Evolutionary conservation across 1,140 invertebrate genomes (phyloP).

Genomic region (Monomorium pharaonis): DNA sequence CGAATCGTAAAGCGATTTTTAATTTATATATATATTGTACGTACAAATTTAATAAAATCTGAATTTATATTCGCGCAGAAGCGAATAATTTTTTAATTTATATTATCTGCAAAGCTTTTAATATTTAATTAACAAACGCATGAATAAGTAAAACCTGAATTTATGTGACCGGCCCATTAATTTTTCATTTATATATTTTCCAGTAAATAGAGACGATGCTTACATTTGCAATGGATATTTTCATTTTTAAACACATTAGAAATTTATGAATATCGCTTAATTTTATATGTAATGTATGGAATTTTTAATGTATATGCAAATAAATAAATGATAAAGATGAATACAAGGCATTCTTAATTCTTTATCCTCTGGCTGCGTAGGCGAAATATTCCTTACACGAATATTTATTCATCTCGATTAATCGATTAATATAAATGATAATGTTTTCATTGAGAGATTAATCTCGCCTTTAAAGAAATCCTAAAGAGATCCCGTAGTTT

Average conservation of each 20-base stretch:
- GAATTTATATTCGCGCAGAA: constrained; percentile 52
- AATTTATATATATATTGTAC: constrained; percentile 24
- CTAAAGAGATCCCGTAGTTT: not conserved
- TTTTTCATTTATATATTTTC: constrained; percentile 59
- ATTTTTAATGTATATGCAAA: constrained; percentile 33
- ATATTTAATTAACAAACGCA: constrained; percentile 58
- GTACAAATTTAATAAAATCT: constrained; percentile 55
- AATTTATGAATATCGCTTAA: constrained; percentile 48
- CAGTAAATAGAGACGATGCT: constrained; percentile 45
- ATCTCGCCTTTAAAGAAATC: not conserved
- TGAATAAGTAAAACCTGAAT: constrained; percentile 49
- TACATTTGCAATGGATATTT: constrained; percentile 57
- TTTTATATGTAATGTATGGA: constrained; percentile 32
- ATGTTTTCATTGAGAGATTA: not conserved
- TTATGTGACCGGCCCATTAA: constrained; percentile 48
- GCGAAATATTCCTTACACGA: not conserved
- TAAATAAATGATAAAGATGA: not conserved
- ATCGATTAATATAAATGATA: not conserved
- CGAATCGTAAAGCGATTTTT: constrained; percentile 45
- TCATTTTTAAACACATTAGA: constrained; percentile 52
- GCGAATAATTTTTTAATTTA: constrained; percentile 57
- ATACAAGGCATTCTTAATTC: not conserved
- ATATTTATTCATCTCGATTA: not conserved
- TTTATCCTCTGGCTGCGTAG: not conserved
- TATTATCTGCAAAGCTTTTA: constrained; percentile 56